These are phyloP conservation scores for Naja naja DNA, from an alignment of 2,113 vertebrate species.

Conservation along the genomic window DNA sequence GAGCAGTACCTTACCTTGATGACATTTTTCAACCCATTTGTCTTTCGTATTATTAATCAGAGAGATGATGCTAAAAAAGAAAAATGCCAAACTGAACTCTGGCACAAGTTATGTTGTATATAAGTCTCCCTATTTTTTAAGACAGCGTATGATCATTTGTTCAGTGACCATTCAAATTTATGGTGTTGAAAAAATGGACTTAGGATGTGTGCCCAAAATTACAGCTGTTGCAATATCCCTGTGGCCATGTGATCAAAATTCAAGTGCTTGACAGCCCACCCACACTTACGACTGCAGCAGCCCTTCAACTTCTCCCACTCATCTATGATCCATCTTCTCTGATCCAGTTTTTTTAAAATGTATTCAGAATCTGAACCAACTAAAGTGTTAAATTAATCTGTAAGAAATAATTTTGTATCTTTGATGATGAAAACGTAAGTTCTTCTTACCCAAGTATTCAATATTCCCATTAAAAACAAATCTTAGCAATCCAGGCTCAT, in stretches of 20 bases:
- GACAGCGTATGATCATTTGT: neutral
- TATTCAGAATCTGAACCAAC: neutral
- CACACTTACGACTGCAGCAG: neutral
- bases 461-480: neutral
- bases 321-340: neutral
- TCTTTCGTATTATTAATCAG: slow-evolving; percentile 23
- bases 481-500: neutral
- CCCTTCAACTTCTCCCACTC: neutral
- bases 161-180: neutral
- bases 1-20: slow-evolving; percentile 1
- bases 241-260: neutral
- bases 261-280: neutral
- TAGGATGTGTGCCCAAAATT: neutral
- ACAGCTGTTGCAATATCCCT: neutral
- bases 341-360: neutral
- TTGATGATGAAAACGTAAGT: neutral
- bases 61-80: slow-evolving; percentile 19
- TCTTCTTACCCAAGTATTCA: neutral
- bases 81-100: neutral
- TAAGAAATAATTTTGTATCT: neutral
- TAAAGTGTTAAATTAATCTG: neutral
- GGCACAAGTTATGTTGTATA: neutral
- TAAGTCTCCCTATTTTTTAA: neutral
- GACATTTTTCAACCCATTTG: neutral
- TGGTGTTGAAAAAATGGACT: neutral